Percentiles rank a stretch among this genome's conserved stretches.
phyloP scores from a whole-genome alignment of 2,888 invertebrate species.

The Agrochola macilenta region DNA sequence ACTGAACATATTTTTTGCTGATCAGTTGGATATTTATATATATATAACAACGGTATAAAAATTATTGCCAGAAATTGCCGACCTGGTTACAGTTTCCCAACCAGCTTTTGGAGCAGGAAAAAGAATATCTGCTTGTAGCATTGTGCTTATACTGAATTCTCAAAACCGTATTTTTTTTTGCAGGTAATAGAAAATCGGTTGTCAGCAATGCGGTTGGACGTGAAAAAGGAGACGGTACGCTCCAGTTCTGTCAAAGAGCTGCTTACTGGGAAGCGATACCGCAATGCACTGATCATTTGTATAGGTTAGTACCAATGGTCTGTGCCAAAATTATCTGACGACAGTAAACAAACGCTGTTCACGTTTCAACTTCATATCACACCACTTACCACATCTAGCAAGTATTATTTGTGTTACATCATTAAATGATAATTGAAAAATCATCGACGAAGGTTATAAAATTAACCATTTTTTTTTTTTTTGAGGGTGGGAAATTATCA shows the following conservation, averaged over 20 bases:
- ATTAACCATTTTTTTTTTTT: too few relatives aligned
- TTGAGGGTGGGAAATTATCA: too few relatives aligned
- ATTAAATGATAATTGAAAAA: background rate
- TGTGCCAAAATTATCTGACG: background rate
- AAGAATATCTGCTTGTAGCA: background rate
- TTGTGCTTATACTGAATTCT: background rate
- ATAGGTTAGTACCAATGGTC: conserved; percentile 72
- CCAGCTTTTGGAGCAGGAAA: background rate
- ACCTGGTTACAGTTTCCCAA: background rate
- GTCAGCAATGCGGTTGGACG: conserved; percentile 78
- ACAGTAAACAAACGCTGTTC: background rate
- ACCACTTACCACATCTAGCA: background rate
- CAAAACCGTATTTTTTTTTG: conserved; percentile 31
- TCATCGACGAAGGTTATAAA: background rate
- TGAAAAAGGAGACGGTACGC: conserved; percentile 85
- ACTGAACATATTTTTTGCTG: background rate
- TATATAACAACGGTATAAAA: too few relatives aligned
- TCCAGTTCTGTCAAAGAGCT: conserved; percentile 86
- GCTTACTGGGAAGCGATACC: conserved; percentile 86
- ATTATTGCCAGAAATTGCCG: background rate
- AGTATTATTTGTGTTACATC: background rate
- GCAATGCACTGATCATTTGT: conserved; percentile 82
- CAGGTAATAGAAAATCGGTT: conserved; percentile 79
- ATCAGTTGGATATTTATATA: background rate
- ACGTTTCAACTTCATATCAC: background rate